These are phyloP conservation scores for Takifugu rubripes DNA, from an alignment of 2,797 vertebrate species.

Conservation along the genomic window DNA sequence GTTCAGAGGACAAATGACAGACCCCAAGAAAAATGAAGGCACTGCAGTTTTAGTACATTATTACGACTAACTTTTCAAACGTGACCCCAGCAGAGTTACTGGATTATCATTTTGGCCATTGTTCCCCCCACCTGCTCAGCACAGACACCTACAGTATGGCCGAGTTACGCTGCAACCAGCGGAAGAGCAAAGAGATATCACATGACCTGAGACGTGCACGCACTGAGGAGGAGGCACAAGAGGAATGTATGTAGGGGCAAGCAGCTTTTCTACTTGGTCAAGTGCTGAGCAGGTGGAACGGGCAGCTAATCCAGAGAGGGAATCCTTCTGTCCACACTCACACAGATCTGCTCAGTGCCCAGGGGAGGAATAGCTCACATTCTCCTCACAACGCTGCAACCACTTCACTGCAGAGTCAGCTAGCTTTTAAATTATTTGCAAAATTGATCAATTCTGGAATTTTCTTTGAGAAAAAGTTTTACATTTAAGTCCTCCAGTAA, in stretches of 20 bases:
- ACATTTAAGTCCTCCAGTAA: too few relatives aligned
- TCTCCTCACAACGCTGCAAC: too few relatives aligned
- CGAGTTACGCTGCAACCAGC: constrained; percentile 28
- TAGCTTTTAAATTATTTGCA: too few relatives aligned
- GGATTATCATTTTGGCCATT: not conserved
- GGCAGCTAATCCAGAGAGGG: constrained; percentile 69
- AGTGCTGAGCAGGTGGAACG: constrained; percentile 73
- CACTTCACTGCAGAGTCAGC: too few relatives aligned
- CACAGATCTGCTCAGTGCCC: not conserved
- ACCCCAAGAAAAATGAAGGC: too few relatives aligned
- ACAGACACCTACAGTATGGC: not conserved
- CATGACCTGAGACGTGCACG: constrained; percentile 35
- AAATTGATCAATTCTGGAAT: too few relatives aligned
- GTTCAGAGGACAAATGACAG: too few relatives aligned
- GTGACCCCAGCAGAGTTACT: too few relatives aligned
- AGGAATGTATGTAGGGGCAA: constrained; percentile 33
- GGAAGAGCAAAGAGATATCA: constrained; percentile 36
- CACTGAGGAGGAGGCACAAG: not conserved
- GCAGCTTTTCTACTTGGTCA: constrained; percentile 66
- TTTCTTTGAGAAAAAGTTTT: too few relatives aligned
- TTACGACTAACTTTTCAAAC: too few relatives aligned
- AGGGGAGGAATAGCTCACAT: constrained; percentile 3
- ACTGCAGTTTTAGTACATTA: not conserved
- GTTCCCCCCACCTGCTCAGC: not conserved
- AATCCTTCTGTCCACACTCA: constrained; percentile 25